Conservation (phyloP, 2,888 invertebrate genomes). For the Gastracanthus pulcherrimus region DNA sequence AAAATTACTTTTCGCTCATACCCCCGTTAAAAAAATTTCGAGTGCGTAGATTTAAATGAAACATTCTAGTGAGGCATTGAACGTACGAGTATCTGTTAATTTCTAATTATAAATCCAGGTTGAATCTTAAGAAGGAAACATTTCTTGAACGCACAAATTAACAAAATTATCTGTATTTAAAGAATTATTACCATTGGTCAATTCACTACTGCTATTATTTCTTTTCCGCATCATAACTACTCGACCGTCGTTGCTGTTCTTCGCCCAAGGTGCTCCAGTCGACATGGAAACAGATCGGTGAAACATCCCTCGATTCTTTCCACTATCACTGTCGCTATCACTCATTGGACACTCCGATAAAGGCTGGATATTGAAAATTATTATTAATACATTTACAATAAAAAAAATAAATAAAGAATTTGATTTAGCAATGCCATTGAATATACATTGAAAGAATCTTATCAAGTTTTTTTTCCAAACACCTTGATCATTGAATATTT, state of each 20-base stretch:
- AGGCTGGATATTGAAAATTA: constrained; percentile 72
- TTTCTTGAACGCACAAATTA: no score
- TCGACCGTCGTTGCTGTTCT: constrained; percentile 80
- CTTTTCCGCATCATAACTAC: constrained; percentile 82
- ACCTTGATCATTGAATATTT: no score
- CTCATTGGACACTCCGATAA: constrained; percentile 80
- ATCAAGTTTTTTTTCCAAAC: no score
- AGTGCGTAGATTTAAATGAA: no score
- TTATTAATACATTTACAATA: background rate
- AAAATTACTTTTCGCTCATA: no score
- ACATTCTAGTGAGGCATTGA: no score
- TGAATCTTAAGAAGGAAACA: no score
- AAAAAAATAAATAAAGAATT: background rate
- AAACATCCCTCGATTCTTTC: constrained; percentile 82
- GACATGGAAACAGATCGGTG: constrained; percentile 95
- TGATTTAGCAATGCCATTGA: no score
- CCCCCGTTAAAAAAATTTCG: no score
- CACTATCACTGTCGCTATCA: constrained; percentile 79
- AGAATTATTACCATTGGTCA: constrained; percentile 76
- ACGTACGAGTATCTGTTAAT: background rate
- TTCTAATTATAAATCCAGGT: no score
- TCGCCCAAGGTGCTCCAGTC: constrained; percentile 82
- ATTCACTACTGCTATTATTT: constrained; percentile 86
- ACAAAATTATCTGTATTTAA: background rate
- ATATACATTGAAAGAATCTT: no score